phyloP scores from a whole-genome alignment of 2,113 vertebrate genomes.

The Myotis davidii region DNA sequence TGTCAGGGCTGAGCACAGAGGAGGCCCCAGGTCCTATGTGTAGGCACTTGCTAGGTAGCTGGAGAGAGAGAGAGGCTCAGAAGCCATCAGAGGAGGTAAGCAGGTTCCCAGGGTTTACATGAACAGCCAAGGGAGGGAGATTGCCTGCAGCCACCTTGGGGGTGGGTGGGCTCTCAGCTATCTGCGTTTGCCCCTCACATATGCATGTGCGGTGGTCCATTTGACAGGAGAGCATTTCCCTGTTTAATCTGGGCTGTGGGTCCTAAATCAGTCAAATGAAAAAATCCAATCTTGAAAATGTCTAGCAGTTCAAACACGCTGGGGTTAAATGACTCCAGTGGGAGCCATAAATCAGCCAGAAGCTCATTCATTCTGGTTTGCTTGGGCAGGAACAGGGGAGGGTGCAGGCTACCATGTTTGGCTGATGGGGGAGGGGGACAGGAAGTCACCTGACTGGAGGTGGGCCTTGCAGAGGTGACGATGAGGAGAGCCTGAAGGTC shows the following conservation, averaged over 20 bases:
- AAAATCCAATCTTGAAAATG: constrained; percentile 60
- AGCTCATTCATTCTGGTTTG: not conserved
- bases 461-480: not conserved
- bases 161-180: rapidly evolving
- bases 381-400: not conserved
- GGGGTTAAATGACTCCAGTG: not conserved
- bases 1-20: not conserved
- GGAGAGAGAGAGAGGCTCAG: not conserved
- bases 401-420: not conserved
- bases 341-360: constrained; percentile 17
- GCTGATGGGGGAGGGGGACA: not conserved
- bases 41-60: not conserved
- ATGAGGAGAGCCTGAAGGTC: no score
- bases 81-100: not conserved
- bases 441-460: not conserved
- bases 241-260: constrained; percentile 26
- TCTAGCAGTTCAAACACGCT: constrained; percentile 1
- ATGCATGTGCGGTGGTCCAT: not conserved
- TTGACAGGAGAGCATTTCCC: not conserved
- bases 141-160: rapidly evolving
- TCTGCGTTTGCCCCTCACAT: rapidly evolving
- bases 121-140: not conserved
- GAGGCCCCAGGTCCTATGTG: not conserved
- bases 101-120: not conserved
- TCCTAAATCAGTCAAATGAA: constrained; percentile 60